Evolutionary conservation across 2,888 invertebrate genomes (phyloP).

Genomic region (Baronia brevicornis): DNA sequence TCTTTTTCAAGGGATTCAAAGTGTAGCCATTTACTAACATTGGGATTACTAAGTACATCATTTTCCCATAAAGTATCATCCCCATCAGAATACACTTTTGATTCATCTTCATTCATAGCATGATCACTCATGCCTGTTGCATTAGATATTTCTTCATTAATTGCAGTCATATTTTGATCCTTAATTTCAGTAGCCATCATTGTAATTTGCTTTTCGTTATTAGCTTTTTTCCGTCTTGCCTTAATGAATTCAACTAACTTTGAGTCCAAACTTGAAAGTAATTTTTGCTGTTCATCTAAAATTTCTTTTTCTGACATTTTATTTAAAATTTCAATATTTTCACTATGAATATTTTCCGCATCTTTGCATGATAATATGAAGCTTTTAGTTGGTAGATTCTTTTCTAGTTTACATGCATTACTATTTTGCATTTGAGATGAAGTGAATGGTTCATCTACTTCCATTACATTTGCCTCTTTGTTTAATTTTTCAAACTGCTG

Average conservation of each 20-base stretch:
- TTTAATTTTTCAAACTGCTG: conserved; percentile 49
- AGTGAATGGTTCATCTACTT: conserved; percentile 34
- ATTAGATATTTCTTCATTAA: conserved; percentile 22
- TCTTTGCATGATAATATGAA: conserved; percentile 65
- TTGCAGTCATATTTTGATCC: conserved; percentile 7
- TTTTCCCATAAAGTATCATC: conserved; percentile 62
- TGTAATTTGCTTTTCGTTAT: too few relatives aligned
- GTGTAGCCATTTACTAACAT: conserved; percentile 84
- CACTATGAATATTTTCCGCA: conserved; percentile 79
- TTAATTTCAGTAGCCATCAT: not conserved
- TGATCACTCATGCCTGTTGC: conserved; percentile 40
- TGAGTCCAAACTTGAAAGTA: conserved; percentile 79
- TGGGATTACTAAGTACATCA: conserved; percentile 75
- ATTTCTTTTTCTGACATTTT: conserved; percentile 86
- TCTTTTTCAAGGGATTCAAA: conserved; percentile 91
- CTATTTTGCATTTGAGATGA: conserved; percentile 15
- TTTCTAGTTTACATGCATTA: conserved; percentile 15
- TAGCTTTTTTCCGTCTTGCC: conserved; percentile 37
- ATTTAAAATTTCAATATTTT: conserved; percentile 80
- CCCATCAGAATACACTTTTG: conserved; percentile 11
- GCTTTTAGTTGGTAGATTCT: conserved; percentile 51
- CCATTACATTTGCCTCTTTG: conserved; percentile 31
- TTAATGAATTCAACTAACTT: conserved; percentile 80
- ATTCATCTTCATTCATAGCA: conserved; percentile 5
- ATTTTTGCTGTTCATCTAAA: conserved; percentile 80